Percentiles rank a stretch among this genome's conserved stretches.
Conservation (phyloP, 2,797 vertebrate species). For the Enteromius argenteus region DNA sequence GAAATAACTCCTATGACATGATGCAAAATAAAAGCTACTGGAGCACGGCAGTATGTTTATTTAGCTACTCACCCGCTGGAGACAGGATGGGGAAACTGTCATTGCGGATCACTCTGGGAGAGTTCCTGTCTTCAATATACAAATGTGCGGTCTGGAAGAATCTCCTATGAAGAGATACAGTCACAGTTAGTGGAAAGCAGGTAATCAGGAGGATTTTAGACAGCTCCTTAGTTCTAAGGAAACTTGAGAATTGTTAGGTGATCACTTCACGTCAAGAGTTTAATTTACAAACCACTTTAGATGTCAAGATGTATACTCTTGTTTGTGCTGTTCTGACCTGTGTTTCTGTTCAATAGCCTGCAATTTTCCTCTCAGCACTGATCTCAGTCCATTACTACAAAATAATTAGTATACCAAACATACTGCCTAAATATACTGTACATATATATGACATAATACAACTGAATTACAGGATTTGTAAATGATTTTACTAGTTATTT, state of each 20-base stretch:
- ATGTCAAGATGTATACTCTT: slow-evolving; percentile 18
- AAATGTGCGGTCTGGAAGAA: slow-evolving; percentile 99
- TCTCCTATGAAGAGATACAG: slow-evolving; percentile 81
- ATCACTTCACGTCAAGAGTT: slow-evolving; percentile 21
- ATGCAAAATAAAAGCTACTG: background rate
- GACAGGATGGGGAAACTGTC: slow-evolving; percentile 95
- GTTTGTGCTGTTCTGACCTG: background rate
- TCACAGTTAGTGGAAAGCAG: slow-evolving; percentile 41
- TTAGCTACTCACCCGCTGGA: slow-evolving; percentile 89
- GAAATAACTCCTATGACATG: background rate
- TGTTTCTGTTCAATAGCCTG: background rate
- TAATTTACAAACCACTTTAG: slow-evolving; percentile 29
- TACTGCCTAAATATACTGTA: background rate
- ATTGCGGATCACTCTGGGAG: slow-evolving; percentile 95
- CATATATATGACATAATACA: background rate
- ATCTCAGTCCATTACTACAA: background rate
- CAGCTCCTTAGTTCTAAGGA: slow-evolving; percentile 20
- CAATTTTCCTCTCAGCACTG: background rate
- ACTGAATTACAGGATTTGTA: background rate
- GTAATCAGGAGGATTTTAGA: slow-evolving; percentile 20
- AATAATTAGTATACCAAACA: background rate
- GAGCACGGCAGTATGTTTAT: background rate
- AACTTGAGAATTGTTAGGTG: slow-evolving; percentile 1
- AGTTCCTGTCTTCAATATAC: slow-evolving; percentile 97
- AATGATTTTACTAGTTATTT: no score